Percentiles rank a stretch among this genome's conserved stretches.
These are phyloP conservation scores for Alligator mississippiensis DNA, from an alignment of 2,113 vertebrate species.

Conservation along the genomic window DNA sequence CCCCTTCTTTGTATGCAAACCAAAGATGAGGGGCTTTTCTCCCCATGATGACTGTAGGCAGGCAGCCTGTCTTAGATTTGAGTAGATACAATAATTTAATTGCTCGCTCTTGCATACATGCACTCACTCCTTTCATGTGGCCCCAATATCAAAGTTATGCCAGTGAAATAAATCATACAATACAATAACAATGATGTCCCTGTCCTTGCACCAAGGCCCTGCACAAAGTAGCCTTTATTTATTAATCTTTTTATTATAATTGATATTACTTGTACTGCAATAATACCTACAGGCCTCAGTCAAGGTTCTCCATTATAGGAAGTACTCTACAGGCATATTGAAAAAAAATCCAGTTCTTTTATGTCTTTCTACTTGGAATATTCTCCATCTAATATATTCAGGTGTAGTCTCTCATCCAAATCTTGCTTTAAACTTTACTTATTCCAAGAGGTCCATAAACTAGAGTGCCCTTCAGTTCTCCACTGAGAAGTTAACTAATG, in stretches of 20 bases:
- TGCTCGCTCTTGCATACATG: not conserved
- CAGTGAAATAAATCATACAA: not conserved
- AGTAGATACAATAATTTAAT: not conserved
- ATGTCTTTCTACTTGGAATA: not conserved
- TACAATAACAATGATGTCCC: not conserved
- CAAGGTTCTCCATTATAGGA: not conserved
- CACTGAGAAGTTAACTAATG: not conserved
- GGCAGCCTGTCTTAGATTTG: too few relatives aligned
- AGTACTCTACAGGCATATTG: not conserved
- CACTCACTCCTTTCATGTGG: not conserved
- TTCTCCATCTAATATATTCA: not conserved
- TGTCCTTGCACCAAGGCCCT: not conserved
- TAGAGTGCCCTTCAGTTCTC: not conserved
- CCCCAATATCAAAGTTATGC: not conserved
- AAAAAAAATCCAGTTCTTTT: not conserved
- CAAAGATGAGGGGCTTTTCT: too few relatives aligned
- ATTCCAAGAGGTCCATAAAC: not conserved
- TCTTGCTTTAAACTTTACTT: not conserved
- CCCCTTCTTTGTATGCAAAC: too few relatives aligned
- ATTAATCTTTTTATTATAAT: not conserved
- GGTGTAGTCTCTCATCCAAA: not conserved
- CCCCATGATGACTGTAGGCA: too few relatives aligned
- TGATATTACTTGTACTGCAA: not conserved
- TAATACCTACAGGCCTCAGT: not conserved
- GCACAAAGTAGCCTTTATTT: not conserved